Evolutionary conservation across 2,113 vertebrate species (phyloP).

Genomic region (Corythornis vintsioides): DNA sequence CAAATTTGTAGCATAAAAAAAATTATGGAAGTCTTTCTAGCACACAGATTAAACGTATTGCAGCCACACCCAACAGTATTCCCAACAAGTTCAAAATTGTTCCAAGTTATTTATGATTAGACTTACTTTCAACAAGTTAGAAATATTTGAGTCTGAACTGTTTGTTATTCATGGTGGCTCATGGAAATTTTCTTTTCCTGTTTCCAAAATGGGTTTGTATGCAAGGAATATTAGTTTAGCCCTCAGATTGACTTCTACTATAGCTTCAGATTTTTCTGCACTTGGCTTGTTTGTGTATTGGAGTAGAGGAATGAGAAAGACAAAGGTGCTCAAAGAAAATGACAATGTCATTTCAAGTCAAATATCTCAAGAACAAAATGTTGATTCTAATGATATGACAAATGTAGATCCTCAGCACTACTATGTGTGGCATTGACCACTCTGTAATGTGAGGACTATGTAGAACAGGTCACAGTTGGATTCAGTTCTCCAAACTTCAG

Average conservation of each 20-base stretch:
- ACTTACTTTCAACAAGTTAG: constrained; percentile 30
- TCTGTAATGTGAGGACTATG: not conserved
- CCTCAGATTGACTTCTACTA: not conserved
- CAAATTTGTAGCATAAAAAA: not conserved
- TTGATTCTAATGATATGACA: not conserved
- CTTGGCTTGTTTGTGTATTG: not conserved
- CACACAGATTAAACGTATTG: not conserved
- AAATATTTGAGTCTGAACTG: not conserved
- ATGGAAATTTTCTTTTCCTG: not conserved
- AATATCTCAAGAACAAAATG: not conserved
- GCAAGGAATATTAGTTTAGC: not conserved
- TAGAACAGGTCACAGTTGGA: not conserved
- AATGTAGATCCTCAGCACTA: not conserved
- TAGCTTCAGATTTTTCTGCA: not conserved
- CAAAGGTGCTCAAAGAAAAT: not conserved
- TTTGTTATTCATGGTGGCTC: not conserved
- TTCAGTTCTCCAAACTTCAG: not conserved
- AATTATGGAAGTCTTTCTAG: not conserved
- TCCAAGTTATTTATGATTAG: constrained; percentile 41
- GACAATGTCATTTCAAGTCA: not conserved
- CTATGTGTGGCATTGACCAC: not conserved
- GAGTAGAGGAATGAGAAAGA: not conserved
- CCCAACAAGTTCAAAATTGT: constrained; percentile 49
- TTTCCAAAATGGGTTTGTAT: not conserved
- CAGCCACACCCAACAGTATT: constrained; percentile 48